Evolutionary conservation across 2,888 invertebrate genomes (phyloP), one percentile per base, ranked within the genome.

Genomic region (Diplolepis rosae): DNA sequence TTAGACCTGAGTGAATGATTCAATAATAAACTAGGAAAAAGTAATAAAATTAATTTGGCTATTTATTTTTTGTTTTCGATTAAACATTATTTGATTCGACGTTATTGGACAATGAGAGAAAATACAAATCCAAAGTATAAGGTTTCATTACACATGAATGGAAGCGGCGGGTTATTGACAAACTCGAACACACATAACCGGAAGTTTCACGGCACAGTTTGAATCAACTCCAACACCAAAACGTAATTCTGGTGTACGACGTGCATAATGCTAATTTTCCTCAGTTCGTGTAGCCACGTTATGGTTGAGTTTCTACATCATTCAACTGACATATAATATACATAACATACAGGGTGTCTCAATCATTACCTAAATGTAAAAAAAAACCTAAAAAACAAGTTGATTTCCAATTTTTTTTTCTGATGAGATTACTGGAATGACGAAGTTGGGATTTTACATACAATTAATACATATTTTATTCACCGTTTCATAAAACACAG

Each of bases 161-260:
- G n/a, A 52, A 52, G 7, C n/a, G 7, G 28, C 15, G 52, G 27
- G 9, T 30, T 28, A 52, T 28, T 15, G 28, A 52, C 52, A 52
- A 15, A n/a, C 52, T n/a, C 52, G 28, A n/a, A 30, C 28, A 30
- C 52, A 52, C 9, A 13, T 15, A 52, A 52, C 52, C 27, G 52
- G 52, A 28, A 28, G 52, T 52, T 52, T 52, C 92, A 90, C 65
- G 92, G 89, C 74, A 92, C 89, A 61, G 92, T 90, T 72, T 93
- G 89, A 69, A 93, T 92, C 77, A 95, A 89, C 61, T 92, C 91
- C 80, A 93, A 90, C 88, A 95, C 95, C 90, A 94, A 89, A n/a
- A 79, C 52, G 28, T 28, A 52, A 52, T 52, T 52, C 52, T 27
- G 27, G 13, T 51, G 5, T 51, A 52, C 52, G 48, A 48, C 22